Evolutionary conservation across 2,888 invertebrate genomes (phyloP).

Genomic region (Temnothorax ravouxi): DNA sequence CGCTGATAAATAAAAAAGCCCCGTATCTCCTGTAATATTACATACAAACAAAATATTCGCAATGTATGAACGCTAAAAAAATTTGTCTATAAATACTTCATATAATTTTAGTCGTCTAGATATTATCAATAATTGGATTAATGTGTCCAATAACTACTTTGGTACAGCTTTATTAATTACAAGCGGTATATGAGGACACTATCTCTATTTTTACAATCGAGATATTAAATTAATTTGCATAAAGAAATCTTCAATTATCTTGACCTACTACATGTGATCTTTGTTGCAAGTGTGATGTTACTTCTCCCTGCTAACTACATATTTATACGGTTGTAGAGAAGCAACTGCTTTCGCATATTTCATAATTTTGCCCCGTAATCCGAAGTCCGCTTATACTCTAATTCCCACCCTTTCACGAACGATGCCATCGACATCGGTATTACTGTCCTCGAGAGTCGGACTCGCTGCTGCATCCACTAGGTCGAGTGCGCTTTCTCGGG

Average conservation of each 20-base stretch:
- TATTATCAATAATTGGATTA: not conserved
- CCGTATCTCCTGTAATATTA: not conserved
- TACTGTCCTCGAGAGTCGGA: constrained; percentile 47
- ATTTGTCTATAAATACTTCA: not conserved
- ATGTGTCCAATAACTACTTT: not conserved
- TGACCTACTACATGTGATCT: not conserved
- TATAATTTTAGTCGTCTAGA: not conserved
- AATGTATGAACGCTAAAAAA: not conserved
- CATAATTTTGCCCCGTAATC: constrained; percentile 8
- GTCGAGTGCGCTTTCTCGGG: constrained; percentile 76
- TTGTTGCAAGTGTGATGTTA: not conserved
- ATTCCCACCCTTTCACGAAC: constrained; percentile 58
- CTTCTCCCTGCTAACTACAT: too few species aligned
- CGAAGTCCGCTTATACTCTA: constrained; percentile 52
- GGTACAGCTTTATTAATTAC: not conserved
- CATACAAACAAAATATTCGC: not conserved
- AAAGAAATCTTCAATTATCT: not conserved
- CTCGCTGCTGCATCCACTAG: constrained; percentile 71
- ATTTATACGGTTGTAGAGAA: constrained; percentile 44
- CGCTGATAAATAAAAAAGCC: constrained; percentile 20
- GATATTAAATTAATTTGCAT: not conserved
- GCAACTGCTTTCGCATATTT: not conserved
- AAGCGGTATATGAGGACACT: too few species aligned
- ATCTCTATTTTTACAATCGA: not conserved
- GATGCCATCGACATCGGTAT: constrained; percentile 47